phyloP scores from a whole-genome alignment of 2,888 invertebrate genomes.

The Lithophane ornitopus region DNA sequence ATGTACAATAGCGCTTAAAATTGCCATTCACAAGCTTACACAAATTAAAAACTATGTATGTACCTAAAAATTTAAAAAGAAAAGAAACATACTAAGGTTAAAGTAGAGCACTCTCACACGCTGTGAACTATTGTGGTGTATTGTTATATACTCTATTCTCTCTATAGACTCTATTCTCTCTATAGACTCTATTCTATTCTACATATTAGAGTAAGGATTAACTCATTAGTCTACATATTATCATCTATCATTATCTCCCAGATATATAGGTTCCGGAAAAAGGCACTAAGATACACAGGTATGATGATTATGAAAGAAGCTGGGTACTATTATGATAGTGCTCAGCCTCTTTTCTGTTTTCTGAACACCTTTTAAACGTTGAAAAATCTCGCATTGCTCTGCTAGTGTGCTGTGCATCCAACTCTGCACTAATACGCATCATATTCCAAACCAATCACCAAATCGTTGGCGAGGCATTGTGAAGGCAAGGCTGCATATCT shows the following conservation, averaged over 20 bases:
- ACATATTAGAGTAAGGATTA: background rate
- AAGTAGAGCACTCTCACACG: too few relatives aligned
- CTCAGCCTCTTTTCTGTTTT: background rate
- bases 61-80: too few relatives aligned
- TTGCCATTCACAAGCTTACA: too few relatives aligned
- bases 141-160: too few relatives aligned
- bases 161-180: too few relatives aligned
- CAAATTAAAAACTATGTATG: too few relatives aligned
- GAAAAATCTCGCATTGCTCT: background rate
- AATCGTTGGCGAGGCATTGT: background rate
- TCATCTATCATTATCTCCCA: background rate
- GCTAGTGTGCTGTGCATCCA: background rate
- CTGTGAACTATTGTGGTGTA: too few relatives aligned
- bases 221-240: background rate
- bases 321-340: background rate
- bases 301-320: too few relatives aligned
- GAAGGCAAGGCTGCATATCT: background rate
- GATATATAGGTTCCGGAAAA: background rate
- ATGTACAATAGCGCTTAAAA: too few relatives aligned
- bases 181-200: too few relatives aligned
- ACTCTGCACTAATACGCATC: background rate
- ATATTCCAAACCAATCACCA: background rate
- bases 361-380: background rate
- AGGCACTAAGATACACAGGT: background rate
- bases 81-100: too few relatives aligned